Evolutionary conservation across 2,797 vertebrate species (phyloP), one percentile per base, ranked within the genome.

Genomic region (Pseudopleuronectes americanus): DNA sequence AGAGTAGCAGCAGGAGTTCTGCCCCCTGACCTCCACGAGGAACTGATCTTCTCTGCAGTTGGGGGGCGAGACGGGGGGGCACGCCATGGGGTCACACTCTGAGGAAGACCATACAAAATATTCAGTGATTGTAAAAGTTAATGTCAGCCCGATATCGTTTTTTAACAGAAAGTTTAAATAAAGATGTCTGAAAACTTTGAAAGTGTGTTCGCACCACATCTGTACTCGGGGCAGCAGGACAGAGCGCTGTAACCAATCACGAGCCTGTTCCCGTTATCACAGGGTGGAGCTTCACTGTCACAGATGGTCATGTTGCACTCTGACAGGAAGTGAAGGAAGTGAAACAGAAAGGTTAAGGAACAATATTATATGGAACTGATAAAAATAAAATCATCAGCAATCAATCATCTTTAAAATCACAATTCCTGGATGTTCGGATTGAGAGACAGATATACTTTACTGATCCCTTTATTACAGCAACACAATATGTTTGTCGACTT

Each of bases 151-250:
- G 33, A 38, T 19, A 38, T 64, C 7, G 36, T 38, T 17, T 57
- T 55, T 52, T 23, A 43, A 56, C 2, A 53, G 58, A 54, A 43
- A 17, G 41, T 43, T 43, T 17, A 16, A 17, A 43, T 3, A 33
- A 8, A 33, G 8, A 38, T 38, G 12, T 41, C 31, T 33, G 8
- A 33, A 33, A 33, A 33, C 17, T n/a, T 7, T 48, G 47, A 7
- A 68, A 23, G n/a, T 58, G 57, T 80, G 64, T 53, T 82, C 94
- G 93, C 89, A 99, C 97, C 97, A 89, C 98, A 99, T 86, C 76
- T 88, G 81, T 98, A 97, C 58, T 99, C 96, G 19, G 97, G 97
- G 80, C 98, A 99, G 91, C 98, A 99, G 75, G 96, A 98, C 47
- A 96, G 68, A 31, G 92, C 79, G 0, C 95, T 96, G 78, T 97